Conservation (phyloP, 1,140 invertebrate genomes). For the Drosophila carrolli region DNA sequence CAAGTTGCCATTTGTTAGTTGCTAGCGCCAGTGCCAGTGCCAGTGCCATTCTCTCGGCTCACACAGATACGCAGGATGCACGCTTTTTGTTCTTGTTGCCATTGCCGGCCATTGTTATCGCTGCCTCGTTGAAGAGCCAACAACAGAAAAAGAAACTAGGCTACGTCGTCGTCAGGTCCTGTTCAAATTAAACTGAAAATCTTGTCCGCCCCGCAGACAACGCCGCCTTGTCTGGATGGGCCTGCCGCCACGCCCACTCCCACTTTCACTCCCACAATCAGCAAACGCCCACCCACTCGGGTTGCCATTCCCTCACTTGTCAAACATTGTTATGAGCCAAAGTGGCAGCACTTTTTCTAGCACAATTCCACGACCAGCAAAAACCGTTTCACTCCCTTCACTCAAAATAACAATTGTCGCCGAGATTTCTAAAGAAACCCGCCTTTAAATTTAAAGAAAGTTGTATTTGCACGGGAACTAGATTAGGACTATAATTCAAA, state of each 20-base stretch:
- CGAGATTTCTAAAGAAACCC: too few species aligned
- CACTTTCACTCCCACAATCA: background rate
- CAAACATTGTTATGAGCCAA: conserved; percentile 69
- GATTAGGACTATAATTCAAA: background rate
- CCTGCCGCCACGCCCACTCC: conserved; percentile 10
- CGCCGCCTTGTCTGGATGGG: conserved; percentile 40
- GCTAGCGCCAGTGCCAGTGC: conserved; percentile 11
- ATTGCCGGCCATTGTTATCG: conserved; percentile 44
- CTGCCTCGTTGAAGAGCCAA: conserved; percentile 41
- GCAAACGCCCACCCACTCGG: conserved; percentile 3
- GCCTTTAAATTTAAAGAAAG: background rate
- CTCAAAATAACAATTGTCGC: conserved; percentile 10
- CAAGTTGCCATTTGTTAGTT: conserved; percentile 29
- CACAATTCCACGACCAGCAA: conserved; percentile 33
- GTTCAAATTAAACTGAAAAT: conserved; percentile 82
- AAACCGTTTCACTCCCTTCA: background rate
- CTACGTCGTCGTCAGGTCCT: conserved; percentile 68
- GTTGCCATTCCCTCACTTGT: conserved; percentile 31
- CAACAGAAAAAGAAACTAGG: conserved; percentile 62
- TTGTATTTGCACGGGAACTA: background rate
- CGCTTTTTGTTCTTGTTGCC: conserved; percentile 65
- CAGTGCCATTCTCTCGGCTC: conserved; percentile 4
- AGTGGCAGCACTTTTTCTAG: conserved; percentile 77
- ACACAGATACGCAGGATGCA: conserved; percentile 63
- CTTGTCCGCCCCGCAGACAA: conserved; percentile 62